Conservation (phyloP, 2,888 invertebrate species). For the Pegoplata infirma region DNA sequence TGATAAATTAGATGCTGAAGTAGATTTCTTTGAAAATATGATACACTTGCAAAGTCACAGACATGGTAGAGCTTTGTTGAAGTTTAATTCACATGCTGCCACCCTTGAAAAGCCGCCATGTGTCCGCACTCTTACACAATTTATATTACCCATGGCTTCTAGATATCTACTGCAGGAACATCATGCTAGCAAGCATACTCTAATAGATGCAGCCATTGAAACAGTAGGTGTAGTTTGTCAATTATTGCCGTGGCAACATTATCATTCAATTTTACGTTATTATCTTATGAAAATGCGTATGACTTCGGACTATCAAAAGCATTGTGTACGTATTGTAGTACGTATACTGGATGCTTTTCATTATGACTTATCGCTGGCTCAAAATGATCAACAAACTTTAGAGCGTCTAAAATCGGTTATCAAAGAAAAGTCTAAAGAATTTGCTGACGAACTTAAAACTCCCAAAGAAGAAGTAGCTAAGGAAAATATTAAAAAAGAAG, state of each 20-base stretch:
- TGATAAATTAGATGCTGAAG: constrained; percentile 85
- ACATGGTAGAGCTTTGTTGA: constrained; percentile 88
- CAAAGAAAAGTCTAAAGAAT: constrained; percentile 67
- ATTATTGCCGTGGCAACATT: constrained; percentile 93
- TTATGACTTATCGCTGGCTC: constrained; percentile 88
- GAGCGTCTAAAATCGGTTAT: constrained; percentile 63
- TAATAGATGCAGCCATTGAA: constrained; percentile 92
- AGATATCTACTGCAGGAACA: constrained; percentile 88
- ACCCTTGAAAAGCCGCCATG: constrained; percentile 82
- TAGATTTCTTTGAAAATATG: constrained; percentile 97
- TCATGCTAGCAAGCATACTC: constrained; percentile 86
- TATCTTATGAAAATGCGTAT: constrained; percentile 88
- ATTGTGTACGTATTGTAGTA: constrained; percentile 87
- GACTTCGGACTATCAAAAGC: constrained; percentile 88
- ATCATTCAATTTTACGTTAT: constrained; percentile 88
- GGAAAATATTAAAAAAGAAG: constrained; percentile 55
- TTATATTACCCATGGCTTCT: constrained; percentile 90
- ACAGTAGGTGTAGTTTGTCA: constrained; percentile 87
- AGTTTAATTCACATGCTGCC: constrained; percentile 84
- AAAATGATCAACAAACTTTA: constrained; percentile 68
- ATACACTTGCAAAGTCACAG: constrained; percentile 92
- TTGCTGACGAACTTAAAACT: constrained; percentile 64
- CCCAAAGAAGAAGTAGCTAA: constrained; percentile 78
- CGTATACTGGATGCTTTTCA: constrained; percentile 94
- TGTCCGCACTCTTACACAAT: constrained; percentile 87